These are phyloP conservation scores for Craseonycteris thonglongyai DNA, from an alignment of 2,113 vertebrate species.

Conservation along the genomic window DNA sequence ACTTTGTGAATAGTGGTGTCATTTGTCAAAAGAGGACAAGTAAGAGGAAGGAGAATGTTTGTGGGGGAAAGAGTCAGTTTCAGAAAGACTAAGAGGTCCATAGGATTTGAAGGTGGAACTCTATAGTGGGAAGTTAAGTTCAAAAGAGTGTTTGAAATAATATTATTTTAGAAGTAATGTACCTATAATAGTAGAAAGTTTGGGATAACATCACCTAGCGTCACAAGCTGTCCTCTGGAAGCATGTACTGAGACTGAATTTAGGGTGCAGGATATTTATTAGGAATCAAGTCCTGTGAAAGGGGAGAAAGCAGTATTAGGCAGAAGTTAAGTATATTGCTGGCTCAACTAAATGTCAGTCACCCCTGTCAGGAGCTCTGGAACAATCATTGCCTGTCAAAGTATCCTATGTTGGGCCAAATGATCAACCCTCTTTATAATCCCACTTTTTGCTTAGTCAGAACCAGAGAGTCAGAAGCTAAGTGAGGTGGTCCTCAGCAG, in stretches of 20 bases:
- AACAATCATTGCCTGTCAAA: background rate
- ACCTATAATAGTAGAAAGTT: background rate
- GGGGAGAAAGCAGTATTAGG: background rate
- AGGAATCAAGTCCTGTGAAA: background rate
- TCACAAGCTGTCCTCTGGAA: background rate
- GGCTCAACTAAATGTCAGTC: background rate
- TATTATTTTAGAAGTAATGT: background rate
- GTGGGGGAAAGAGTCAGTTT: background rate
- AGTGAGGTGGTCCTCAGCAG: background rate
- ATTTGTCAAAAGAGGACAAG: background rate
- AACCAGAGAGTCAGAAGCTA: background rate
- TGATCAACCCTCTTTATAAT: background rate
- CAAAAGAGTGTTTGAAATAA: background rate
- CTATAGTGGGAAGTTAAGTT: background rate
- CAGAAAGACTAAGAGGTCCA: background rate
- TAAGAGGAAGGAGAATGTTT: background rate
- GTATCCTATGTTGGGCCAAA: background rate
- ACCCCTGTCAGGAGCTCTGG: background rate
- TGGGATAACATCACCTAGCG: background rate
- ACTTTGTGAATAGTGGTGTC: background rate
- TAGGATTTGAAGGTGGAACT: background rate
- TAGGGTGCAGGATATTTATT: background rate
- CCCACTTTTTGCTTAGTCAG: background rate
- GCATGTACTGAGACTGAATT: background rate
- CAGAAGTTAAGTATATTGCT: background rate